Conservation (phyloP, 2,113 vertebrate genomes). For the Tyto alba region DNA sequence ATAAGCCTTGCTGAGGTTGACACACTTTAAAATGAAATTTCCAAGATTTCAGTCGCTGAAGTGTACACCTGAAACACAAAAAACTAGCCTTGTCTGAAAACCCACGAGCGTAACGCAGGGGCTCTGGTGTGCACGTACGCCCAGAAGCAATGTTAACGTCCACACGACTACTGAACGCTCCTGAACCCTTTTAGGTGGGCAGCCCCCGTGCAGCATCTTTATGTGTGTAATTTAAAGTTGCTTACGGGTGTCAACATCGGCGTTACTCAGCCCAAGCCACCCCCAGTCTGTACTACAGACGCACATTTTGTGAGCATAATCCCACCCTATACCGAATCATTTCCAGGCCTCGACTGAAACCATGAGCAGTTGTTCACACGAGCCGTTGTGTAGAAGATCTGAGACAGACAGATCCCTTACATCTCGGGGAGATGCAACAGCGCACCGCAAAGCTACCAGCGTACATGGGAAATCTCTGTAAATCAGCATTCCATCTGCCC, state of each 20-base stretch:
- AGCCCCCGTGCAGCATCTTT: not conserved
- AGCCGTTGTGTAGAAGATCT: not conserved
- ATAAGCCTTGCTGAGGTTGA: not conserved
- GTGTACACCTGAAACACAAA: not conserved
- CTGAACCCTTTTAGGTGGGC: not conserved
- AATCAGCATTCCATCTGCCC: not conserved
- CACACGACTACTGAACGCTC: not conserved
- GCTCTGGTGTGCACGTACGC: accelerated
- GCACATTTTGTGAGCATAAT: not conserved
- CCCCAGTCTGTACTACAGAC: not conserved
- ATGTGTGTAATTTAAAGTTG: not conserved
- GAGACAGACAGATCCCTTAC: not conserved
- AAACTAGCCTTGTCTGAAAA: not conserved
- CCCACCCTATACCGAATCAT: not conserved
- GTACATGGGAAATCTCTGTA: not conserved
- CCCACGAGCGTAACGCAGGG: not conserved
- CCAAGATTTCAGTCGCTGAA: not conserved
- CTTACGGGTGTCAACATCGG: not conserved
- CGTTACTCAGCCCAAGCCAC: not conserved
- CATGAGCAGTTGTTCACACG: not conserved
- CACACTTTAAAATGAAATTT: not conserved
- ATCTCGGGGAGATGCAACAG: not conserved
- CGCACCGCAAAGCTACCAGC: not conserved
- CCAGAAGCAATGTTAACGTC: not conserved
- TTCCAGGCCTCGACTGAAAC: not conserved